These are phyloP conservation scores for Pangasius krempfi DNA, from an alignment of 2,797 vertebrate genomes.

Conservation along the genomic window DNA sequence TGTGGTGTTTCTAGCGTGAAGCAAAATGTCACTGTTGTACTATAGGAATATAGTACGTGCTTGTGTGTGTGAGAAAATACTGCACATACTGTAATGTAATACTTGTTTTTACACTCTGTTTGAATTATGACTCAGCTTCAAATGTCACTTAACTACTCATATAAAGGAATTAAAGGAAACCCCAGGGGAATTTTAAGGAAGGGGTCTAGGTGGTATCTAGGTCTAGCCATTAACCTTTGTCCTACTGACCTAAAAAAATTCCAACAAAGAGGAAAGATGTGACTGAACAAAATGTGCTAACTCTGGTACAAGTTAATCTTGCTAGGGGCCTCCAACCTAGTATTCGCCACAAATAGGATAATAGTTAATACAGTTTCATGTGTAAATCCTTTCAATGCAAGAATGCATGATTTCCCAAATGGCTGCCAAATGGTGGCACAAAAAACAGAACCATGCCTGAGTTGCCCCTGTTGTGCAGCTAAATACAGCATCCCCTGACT, in stretches of 20 bases:
- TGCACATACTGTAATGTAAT: not conserved
- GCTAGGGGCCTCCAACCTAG: conserved; percentile 10
- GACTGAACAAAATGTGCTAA: not conserved
- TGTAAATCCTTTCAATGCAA: not conserved
- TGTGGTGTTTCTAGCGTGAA: not conserved
- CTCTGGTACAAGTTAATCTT: conserved; percentile 6
- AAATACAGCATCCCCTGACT: conserved; percentile 32
- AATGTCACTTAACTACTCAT: not conserved
- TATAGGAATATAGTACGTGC: not conserved
- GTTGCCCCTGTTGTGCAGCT: not conserved
- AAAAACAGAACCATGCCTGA: not conserved
- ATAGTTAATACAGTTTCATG: not conserved
- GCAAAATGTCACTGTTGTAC: not conserved
- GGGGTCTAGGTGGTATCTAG: not conserved
- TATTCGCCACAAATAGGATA: not conserved
- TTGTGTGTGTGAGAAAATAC: not conserved
- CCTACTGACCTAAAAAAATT: conserved; percentile 24
- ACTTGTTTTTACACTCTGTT: not conserved
- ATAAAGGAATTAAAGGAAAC: not conserved
- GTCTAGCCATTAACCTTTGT: conserved; percentile 15
- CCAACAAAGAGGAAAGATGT: not conserved
- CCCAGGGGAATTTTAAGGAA: not conserved
- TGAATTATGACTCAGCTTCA: not conserved
- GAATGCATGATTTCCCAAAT: not conserved
- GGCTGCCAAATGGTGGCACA: conserved; percentile 21